These are phyloP conservation scores for Orchesella flavescens DNA, from an alignment of 2,888 invertebrate genomes.

Conservation along the genomic window DNA sequence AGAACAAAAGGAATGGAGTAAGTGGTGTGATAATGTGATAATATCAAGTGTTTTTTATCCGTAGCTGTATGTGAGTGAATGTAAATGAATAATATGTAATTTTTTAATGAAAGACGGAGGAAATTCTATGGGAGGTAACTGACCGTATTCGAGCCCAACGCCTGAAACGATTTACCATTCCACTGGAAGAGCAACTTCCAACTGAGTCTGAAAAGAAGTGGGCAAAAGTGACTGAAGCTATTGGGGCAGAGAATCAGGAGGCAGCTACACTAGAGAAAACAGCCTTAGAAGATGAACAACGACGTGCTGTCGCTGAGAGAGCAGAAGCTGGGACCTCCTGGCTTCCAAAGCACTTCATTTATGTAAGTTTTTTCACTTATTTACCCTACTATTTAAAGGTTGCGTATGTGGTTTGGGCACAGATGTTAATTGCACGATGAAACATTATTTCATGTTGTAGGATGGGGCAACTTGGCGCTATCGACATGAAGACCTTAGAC, in stretches of 20 bases:
- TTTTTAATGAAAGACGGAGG: slow-evolving; percentile 78
- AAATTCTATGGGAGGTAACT: slow-evolving; percentile 83
- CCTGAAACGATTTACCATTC: slow-evolving; percentile 85
- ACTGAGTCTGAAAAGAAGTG: slow-evolving; percentile 92
- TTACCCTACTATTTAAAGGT: no score
- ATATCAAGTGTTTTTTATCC: no score
- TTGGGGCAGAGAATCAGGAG: slow-evolving; percentile 86
- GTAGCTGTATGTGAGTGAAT: no score
- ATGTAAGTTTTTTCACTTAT: slow-evolving; percentile 72
- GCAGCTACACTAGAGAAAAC: slow-evolving; percentile 95
- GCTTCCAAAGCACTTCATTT: slow-evolving; percentile 84
- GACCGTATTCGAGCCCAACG: slow-evolving; percentile 82
- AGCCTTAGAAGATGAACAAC: slow-evolving; percentile 88
- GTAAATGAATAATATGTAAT: no score
- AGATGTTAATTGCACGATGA: no score
- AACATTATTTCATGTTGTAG: slow-evolving; percentile 15
- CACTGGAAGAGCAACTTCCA: slow-evolving; percentile 83
- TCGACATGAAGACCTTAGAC: slow-evolving; percentile 85
- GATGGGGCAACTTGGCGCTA: slow-evolving; percentile 79
- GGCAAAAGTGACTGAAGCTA: slow-evolving; percentile 89
- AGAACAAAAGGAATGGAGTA: slow-evolving; percentile 85
- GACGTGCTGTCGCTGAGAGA: slow-evolving; percentile 83
- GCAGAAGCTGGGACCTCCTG: slow-evolving; percentile 81
- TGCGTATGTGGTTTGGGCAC: no score
- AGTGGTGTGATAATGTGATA: slow-evolving; percentile 72